Percentiles rank a stretch among this genome's conserved stretches.
Conservation (phyloP, 2,113 vertebrate genomes). For the Cochlearius cochlearius region DNA sequence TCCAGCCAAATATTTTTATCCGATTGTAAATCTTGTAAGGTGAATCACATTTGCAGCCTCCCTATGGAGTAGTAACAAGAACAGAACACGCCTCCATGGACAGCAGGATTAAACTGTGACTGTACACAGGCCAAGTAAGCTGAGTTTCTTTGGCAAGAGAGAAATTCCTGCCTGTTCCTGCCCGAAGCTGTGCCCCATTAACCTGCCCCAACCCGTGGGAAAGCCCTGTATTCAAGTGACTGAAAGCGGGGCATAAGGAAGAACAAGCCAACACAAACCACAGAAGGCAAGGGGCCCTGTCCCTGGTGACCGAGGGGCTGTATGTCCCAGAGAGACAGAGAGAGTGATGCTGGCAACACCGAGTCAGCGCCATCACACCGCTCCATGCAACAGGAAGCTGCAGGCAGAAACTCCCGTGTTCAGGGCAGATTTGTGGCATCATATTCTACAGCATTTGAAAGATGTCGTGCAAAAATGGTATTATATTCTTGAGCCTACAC, state of each 20-base stretch:
- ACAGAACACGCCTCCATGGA: background rate
- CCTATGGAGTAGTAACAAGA: background rate
- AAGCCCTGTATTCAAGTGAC: background rate
- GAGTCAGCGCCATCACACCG: fast-evolving
- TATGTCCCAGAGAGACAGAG: background rate
- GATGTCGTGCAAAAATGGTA: background rate
- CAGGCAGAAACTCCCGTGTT: background rate
- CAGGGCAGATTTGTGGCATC: background rate
- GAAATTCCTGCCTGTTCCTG: background rate
- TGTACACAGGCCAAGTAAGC: background rate
- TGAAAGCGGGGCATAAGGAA: background rate
- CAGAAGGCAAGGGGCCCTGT: background rate
- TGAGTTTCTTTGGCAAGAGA: background rate
- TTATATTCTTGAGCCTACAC: background rate
- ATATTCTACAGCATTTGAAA: fast-evolving
- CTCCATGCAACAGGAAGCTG: background rate
- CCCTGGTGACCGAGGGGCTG: background rate
- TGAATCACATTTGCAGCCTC: background rate
- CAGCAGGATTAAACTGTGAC: background rate
- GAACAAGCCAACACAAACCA: background rate
- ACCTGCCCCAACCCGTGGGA: background rate
- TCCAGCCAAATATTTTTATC: background rate
- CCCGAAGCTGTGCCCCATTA: background rate
- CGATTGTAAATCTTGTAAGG: background rate
- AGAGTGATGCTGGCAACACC: background rate